Base-by-base conservation (phyloP, 2,888 invertebrate genomes). In the Phyllotreta cruciferae region DNA sequence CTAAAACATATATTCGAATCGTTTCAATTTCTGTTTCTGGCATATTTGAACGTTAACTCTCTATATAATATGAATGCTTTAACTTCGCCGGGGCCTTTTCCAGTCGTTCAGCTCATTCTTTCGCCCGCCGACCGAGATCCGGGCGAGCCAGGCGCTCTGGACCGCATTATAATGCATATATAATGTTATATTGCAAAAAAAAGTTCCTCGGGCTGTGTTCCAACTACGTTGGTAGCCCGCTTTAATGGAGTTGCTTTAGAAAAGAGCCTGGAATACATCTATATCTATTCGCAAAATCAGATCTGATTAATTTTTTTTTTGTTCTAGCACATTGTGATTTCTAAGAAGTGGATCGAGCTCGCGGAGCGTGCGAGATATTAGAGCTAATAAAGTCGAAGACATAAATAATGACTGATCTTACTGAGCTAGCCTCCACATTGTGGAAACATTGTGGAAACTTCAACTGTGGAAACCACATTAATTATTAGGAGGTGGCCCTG, bases 11-110 rank as follows among this genome's bases (percentile, higher is more conserved):
- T 77, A 78, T 78, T 78, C 77, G 79, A 78, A 77, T 80, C 77
- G 79, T 79, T 80, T 80, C 81, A 81, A 81, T 81, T 81, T 81
- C 81, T 81, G 81, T 80, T 80, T 75, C 73, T 81, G 81, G 80
- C 81, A 81, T 79, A 81, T 81, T 80, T 80, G 80, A 80, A 80
- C 80, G 79, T 79, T 80, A 79, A 78, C 79, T 80, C 79, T 79
- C 78, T 80, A 79, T 80, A 80, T 80, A 79, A 80, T 79, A 80
- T 80, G 80, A 80, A 80, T 80, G 80, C 80, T 80, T 79, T 79
- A 80, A 80, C 78, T 80, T 80, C 75, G 74, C 76, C 78, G 66
- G 64, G 74, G 75, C 75, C 24, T 74, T 76, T 76, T 77, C 73
- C 74, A 77, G 77, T 72, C 70, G 77, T 69, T 71, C 81, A 76